Evolutionary conservation across 2,797 vertebrate genomes (phyloP), one percentile per base, ranked within the genome.

Genomic region (Buceros bicornis): DNA sequence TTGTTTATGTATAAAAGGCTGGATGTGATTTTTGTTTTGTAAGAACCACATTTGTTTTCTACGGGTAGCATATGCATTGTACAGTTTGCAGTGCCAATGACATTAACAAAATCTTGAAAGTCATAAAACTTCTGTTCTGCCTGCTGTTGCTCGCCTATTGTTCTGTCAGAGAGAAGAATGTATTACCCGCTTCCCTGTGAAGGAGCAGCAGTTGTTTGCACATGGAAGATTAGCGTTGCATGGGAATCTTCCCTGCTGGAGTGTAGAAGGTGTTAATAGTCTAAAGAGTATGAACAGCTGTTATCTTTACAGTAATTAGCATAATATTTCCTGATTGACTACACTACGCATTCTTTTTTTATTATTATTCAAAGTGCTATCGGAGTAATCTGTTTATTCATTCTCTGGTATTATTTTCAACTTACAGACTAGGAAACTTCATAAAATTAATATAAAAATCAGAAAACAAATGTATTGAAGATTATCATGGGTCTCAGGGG

Each of bases 281-380:
- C 85, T 76, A 53, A 70, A 80, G 62, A 83, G 35, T 57, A 29
- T 33, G 71, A 96, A 56, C 93, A 96, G 83, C 91, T 97, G 96
- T 77, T 91, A 67, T 89, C 64, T 79, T 95, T 76, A 74, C 9
- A 80, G 61, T 70, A 92, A 95, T 93, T 96, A 95, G 66, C 82
- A 82, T 85, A 79, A 83, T 88, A 91, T 84, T 97, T 95, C 87
- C 58, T 94, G 48, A 97, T 87, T 94, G 85, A 93, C 72, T 96
- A 79, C 35, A 43, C 29, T 72, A 33, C 26, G 13, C 16, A 37
- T 50, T 94, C 5, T 2, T n/a, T 22, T 7, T 24, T 70, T 47
- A 2, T 62, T 54, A 77, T 64, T 60, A 65, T 65, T 71, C 57
- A 87, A 91, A 77, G 16, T 48, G 80, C 48, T 70, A 70, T 77